Conservation (phyloP, 2,797 vertebrate species). For the Falco columbarius region DNA sequence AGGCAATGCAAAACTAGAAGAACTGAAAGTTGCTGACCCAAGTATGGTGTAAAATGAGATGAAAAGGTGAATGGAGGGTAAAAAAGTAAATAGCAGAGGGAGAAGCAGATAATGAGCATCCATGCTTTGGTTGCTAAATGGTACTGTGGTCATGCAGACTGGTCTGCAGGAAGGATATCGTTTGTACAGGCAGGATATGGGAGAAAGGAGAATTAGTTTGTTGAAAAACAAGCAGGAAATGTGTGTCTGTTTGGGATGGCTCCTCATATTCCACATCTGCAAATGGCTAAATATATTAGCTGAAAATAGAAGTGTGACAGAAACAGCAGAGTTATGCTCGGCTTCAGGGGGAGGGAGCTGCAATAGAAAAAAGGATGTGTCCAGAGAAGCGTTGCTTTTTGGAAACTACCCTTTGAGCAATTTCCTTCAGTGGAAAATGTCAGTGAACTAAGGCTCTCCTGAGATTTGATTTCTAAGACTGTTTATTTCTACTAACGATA, state of each 20-base stretch:
- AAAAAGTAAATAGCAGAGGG: neutral
- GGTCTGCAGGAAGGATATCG: neutral
- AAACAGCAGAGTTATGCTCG: neutral
- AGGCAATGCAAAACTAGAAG: neutral
- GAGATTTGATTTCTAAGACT: neutral
- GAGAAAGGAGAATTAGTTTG: neutral
- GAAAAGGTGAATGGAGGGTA: neutral
- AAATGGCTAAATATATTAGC: neutral
- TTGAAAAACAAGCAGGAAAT: conserved; percentile 22
- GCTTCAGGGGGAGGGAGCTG: neutral
- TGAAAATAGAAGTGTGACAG: neutral
- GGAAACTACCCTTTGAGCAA: neutral
- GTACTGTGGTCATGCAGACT: neutral
- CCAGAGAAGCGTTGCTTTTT: neutral
- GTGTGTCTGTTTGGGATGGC: neutral
- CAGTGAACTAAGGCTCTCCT: neutral
- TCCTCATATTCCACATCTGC: neutral
- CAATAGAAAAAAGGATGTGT: neutral
- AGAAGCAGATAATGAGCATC: neutral
- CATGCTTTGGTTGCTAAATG: neutral
- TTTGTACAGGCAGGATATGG: neutral
- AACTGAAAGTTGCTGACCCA: neutral
- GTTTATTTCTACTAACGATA: neutral
- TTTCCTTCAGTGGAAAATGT: neutral
- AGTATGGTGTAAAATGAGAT: neutral